Conservation (phyloP, 2,888 invertebrate genomes). For the Nephrotoma appendiculata region DNA sequence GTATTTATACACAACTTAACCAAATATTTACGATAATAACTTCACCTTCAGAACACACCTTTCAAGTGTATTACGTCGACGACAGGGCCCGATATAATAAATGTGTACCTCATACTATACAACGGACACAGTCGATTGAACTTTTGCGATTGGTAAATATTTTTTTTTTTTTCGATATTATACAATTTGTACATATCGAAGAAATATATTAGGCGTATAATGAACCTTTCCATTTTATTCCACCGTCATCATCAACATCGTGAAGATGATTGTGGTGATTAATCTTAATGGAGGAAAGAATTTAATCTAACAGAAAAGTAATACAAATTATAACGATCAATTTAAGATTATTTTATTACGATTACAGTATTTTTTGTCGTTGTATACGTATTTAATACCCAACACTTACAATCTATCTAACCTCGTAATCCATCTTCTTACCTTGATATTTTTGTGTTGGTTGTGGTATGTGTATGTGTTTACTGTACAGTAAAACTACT, state of each 20-base stretch:
- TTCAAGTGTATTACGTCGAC: neutral
- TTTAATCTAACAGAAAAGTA: neutral
- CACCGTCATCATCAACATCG: neutral
- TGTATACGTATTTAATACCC: neutral
- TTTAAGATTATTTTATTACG: neutral
- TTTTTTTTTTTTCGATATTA: neutral
- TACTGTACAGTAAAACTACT: neutral
- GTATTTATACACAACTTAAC: neutral
- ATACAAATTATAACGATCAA: neutral
- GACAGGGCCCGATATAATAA: neutral
- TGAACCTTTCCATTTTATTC: neutral
- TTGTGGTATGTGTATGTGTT: neutral
- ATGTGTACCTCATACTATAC: neutral
- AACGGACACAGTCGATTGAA: neutral
- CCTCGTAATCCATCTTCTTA: neutral
- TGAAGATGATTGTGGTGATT: neutral
- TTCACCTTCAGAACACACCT: neutral
- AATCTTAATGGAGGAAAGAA: neutral
- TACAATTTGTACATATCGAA: neutral
- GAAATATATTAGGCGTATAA: neutral
- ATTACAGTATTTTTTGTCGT: neutral
- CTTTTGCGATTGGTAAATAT: neutral
- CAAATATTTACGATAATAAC: neutral
- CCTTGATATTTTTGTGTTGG: neutral
- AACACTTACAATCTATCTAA: neutral